Percentiles rank a stretch among this genome's conserved stretches.
phyloP scores from a whole-genome alignment of 2,888 invertebrate genomes.

The Dasypogon diadema region DNA sequence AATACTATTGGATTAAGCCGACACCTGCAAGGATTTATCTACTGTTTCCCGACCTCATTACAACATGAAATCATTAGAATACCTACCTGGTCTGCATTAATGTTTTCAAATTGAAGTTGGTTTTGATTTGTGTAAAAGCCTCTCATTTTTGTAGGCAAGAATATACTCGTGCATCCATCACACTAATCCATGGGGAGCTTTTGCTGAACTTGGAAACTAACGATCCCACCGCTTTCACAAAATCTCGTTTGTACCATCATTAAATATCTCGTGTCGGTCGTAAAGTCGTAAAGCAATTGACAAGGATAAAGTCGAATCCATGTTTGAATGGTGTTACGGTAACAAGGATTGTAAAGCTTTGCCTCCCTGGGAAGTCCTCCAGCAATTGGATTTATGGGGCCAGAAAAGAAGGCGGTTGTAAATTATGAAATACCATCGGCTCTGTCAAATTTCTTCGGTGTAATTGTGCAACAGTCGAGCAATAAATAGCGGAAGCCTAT shows the following conservation, averaged over 20 bases:
- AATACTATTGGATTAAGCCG: too few species aligned
- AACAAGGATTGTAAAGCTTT: conserved; percentile 22
- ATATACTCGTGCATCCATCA: not conserved
- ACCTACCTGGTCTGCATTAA: not conserved
- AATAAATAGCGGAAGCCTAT: conserved; percentile 40
- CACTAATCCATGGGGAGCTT: not conserved
- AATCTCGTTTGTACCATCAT: not conserved
- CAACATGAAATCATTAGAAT: not conserved
- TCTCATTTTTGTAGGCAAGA: not conserved
- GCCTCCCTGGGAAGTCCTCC: conserved; percentile 22
- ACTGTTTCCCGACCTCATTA: not conserved
- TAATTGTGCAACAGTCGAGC: conserved; percentile 26
- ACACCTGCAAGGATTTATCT: too few species aligned
- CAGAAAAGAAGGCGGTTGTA: conserved; percentile 9
- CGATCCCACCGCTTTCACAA: not conserved
- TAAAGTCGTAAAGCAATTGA: not conserved
- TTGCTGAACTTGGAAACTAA: not conserved
- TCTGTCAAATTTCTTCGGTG: conserved; percentile 25
- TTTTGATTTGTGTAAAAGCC: not conserved
- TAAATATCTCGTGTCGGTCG: not conserved
- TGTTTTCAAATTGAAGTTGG: not conserved
- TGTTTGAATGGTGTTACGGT: not conserved
- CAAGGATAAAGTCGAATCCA: not conserved
- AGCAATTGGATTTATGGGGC: conserved; percentile 22
- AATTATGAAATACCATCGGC: conserved; percentile 32